Base-by-base conservation (phyloP, 2,888 invertebrate genomes). In the Mythimna impura region DNA sequence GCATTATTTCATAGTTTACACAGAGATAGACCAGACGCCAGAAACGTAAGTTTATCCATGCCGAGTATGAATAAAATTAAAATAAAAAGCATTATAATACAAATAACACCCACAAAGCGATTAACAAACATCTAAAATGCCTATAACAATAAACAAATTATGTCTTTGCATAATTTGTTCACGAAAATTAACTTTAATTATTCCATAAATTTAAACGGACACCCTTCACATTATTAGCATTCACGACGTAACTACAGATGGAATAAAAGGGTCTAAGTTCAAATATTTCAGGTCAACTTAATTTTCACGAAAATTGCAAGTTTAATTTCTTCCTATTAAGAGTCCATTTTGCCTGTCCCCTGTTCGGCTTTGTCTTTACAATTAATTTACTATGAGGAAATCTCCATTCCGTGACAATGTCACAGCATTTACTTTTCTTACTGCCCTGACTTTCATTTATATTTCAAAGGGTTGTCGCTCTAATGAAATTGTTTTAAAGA, bases 191-290 rank as follows among this genome's bases (percentile, higher is more conserved):
- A 94, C 90, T 94, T 94, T 93, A 95, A 95, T 94, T 94, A 94
- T 95, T 93, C 93, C 91, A 94, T 95, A 93, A 95, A 95, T 95
- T 94, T 91, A 88, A 93, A 92, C 91, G 89, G 91, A 91, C 91
- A 88, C 92, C 93, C 92, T 93, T 93, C 92, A 93, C 93, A 93
- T 95, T 94, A 94, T 95, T 95, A 95, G 92, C 94, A 95, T 95
- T 95, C 94, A 94, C 91, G 86, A 90, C 93, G 93, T 92, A 89
- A 94, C 93, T 93, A 93, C 91, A 92, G 87, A 85, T 85, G 90
- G 90, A 93, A 94, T 94, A 93, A 94, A 94, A 94, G 95, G 94
- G 94, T 93, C 90, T 88, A 92, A 94, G 94, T 93, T 89, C 90
- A 92, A 94, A 94, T 94, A 93, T 94, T 94, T 94, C 89, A 93